A percentile compares a stretch with the other conserved stretches of the same genome.
Evolutionary conservation across 2,797 vertebrate genomes (phyloP).

Genomic region (Cuniculus paca): DNA sequence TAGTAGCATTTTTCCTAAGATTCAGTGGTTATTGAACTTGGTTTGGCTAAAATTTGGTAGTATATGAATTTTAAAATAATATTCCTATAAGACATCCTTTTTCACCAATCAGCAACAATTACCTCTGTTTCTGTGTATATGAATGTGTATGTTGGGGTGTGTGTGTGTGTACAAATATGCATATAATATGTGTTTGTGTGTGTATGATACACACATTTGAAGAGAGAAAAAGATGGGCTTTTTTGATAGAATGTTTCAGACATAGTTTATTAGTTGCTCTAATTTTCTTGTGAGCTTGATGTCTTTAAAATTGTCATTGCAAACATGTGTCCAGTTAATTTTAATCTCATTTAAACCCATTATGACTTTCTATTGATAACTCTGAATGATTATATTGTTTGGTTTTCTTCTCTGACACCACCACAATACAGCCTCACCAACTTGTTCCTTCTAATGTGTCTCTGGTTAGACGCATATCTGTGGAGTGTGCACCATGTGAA

Average conservation of each 20-base stretch:
- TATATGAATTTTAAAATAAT: slow-evolving; percentile 63
- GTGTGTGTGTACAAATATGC: not conserved
- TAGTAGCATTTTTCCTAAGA: not conserved
- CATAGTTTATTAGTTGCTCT: slow-evolving; percentile 51
- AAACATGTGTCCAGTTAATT: slow-evolving; percentile 81
- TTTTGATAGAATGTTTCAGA: slow-evolving; percentile 39
- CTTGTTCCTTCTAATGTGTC: slow-evolving; percentile 55
- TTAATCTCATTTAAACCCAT: slow-evolving; percentile 77
- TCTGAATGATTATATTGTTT: slow-evolving; percentile 44
- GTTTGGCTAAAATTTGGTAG: not conserved
- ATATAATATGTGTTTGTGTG: not conserved
- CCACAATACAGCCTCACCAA: not conserved
- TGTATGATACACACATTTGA: not conserved
- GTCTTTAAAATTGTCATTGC: slow-evolving; percentile 75
- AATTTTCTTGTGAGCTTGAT: slow-evolving; percentile 75
- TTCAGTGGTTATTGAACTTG: not conserved
- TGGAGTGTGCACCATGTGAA: slow-evolving; percentile 42
- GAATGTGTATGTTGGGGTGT: not conserved
- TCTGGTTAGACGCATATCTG: not conserved
- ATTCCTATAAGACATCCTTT: slow-evolving; percentile 49
- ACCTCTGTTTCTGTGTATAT: not conserved
- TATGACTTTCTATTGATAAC: slow-evolving; percentile 75
- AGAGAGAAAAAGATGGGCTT: not conserved
- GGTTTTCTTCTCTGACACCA: slow-evolving; percentile 59
- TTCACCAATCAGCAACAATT: slow-evolving; percentile 31